phyloP scores from a whole-genome alignment of 2,113 vertebrate genomes.

The Pelusios castaneus region DNA sequence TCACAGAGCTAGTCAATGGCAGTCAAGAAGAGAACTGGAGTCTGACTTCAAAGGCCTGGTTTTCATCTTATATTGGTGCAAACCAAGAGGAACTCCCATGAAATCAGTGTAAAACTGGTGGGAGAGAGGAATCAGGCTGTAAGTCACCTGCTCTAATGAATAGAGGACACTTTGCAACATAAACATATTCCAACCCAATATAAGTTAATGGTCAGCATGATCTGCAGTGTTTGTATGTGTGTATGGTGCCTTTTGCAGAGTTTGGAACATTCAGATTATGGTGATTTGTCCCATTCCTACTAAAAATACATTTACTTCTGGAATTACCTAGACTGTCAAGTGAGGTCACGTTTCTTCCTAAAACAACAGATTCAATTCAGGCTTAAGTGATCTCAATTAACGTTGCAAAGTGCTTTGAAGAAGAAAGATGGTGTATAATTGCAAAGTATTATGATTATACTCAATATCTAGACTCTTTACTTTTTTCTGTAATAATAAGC shows the following conservation, averaged over 20 bases:
- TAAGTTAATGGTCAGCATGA: not conserved
- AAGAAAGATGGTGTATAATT: not conserved
- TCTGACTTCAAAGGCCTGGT: not conserved
- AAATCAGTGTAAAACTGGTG: not conserved
- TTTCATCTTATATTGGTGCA: not conserved
- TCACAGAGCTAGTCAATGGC: not conserved
- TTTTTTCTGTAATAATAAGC: not conserved
- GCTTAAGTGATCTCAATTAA: not conserved
- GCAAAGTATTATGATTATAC: not conserved
- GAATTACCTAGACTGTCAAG: not conserved
- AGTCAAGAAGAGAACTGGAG: not conserved
- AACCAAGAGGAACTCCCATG: not conserved
- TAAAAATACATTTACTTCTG: not conserved
- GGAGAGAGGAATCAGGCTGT: not conserved
- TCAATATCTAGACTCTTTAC: not conserved
- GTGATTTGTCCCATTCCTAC: not conserved
- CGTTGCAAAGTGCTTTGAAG: not conserved
- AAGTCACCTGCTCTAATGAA: not conserved
- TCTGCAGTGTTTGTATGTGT: not conserved
- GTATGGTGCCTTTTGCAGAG: not conserved
- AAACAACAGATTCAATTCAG: not conserved
- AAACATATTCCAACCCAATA: rapidly evolving
- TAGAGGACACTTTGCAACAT: rapidly evolving
- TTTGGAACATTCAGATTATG: not conserved
- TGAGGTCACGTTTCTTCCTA: not conserved